phyloP scores from a whole-genome alignment of 1,140 invertebrate species.

The Pseudomyrmex cubaensis region DNA sequence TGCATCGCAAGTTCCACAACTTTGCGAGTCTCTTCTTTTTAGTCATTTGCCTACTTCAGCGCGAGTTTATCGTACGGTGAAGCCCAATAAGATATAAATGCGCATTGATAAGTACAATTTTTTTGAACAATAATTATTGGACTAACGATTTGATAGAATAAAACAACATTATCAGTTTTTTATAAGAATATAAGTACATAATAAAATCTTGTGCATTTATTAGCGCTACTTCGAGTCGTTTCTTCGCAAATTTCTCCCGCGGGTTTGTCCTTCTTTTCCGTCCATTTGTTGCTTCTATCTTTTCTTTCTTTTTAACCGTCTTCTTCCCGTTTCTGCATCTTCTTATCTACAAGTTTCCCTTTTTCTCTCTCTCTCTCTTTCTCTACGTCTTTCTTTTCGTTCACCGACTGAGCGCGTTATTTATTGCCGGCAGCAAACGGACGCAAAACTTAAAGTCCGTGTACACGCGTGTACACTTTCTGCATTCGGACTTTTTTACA shows the following conservation, averaged over 20 bases:
- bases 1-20: slow-evolving; percentile 15
- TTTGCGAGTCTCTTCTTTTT: slow-evolving; percentile 36
- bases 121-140: not conserved
- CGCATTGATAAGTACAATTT: not conserved
- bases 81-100: not conserved
- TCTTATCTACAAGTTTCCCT: slow-evolving; percentile 41
- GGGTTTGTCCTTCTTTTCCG: slow-evolving; percentile 14
- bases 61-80: not conserved
- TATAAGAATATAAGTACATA: not conserved
- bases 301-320: not conserved
- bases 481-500: slow-evolving; percentile 75
- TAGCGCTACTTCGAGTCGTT: slow-evolving; percentile 27
- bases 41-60: not conserved
- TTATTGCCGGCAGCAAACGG: slow-evolving; percentile 74
- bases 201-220: not conserved
- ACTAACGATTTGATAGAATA: not conserved
- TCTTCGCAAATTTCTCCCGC: slow-evolving; percentile 34
- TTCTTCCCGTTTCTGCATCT: slow-evolving; percentile 34
- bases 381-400: slow-evolving; percentile 45
- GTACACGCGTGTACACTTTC: slow-evolving; percentile 69
- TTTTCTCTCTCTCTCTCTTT: slow-evolving; percentile 52
- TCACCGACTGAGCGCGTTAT: slow-evolving; percentile 71
- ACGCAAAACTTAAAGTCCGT: slow-evolving; percentile 73
- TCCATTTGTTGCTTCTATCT: not conserved
- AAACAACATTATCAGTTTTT: not conserved